phyloP scores from a whole-genome alignment of 1,140 invertebrate genomes.

The Bemisia tabaci region DNA sequence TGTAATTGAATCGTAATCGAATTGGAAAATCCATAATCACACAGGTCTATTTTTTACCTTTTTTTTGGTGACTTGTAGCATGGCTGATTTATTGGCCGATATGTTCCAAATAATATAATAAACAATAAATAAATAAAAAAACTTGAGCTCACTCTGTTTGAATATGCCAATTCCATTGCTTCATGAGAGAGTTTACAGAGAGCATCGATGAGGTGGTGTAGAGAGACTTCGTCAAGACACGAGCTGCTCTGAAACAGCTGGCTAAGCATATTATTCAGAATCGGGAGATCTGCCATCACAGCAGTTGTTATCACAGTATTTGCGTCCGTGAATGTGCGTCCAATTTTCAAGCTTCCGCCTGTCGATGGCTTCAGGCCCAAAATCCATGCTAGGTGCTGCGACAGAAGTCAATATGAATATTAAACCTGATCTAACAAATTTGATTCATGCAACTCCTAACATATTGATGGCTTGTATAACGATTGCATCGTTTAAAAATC shows the following conservation, averaged over 20 bases:
- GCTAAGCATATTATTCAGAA: constrained; percentile 82
- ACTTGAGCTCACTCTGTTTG: constrained; percentile 68
- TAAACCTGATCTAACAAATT: not conserved
- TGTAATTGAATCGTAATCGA: no score
- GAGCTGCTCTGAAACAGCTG: constrained; percentile 89
- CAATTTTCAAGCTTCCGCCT: constrained; percentile 77
- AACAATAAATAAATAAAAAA: no score
- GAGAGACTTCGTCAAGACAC: constrained; percentile 81
- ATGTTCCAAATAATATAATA: no score
- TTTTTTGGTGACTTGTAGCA: no score
- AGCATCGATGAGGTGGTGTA: constrained; percentile 94
- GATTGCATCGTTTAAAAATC: not conserved
- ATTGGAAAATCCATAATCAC: no score
- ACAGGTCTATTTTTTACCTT: no score
- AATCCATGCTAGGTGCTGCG: constrained; percentile 91
- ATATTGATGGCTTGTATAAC: not conserved
- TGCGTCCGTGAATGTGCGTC: constrained; percentile 48
- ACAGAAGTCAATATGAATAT: constrained; percentile 11
- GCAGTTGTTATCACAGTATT: constrained; percentile 91
- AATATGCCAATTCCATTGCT: constrained; percentile 92
- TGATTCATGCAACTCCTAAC: no score
- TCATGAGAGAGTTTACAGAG: constrained; percentile 91
- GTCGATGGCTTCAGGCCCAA: constrained; percentile 88
- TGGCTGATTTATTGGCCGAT: no score
- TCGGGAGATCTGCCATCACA: constrained; percentile 90